A percentile compares a stretch with the other conserved stretches of the same genome.
Conservation (phyloP, 2,797 vertebrate genomes). For the Pseudotriccus pelzelni region DNA sequence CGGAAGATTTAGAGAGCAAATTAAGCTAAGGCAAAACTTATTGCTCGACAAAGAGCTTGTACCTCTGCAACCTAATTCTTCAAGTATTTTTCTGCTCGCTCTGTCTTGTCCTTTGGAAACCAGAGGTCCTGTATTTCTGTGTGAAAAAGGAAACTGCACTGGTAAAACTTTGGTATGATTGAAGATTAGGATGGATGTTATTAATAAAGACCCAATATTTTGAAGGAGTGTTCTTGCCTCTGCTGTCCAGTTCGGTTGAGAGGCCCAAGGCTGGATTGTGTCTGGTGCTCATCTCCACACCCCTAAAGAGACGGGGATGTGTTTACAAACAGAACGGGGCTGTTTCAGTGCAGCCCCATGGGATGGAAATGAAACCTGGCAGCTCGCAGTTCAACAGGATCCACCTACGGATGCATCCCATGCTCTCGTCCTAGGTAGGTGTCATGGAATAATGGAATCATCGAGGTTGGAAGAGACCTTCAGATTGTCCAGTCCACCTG, state of each 20-base stretch:
- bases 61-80: accelerated
- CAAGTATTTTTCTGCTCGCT: background rate
- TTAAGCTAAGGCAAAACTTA: background rate
- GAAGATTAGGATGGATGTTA: background rate
- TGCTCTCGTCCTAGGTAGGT: background rate
- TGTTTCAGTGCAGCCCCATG: background rate
- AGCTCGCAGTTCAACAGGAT: background rate
- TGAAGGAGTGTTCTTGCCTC: background rate
- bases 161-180: background rate
- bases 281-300: accelerated
- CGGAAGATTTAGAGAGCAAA: background rate
- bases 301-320: accelerated
- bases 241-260: accelerated
- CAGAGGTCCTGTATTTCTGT: background rate
- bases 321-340: background rate
- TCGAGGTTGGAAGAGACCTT: accelerated
- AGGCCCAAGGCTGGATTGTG: background rate
- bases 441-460: background rate
- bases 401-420: background rate
- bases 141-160: background rate
- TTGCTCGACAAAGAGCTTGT: background rate
- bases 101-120: background rate
- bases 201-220: background rate
- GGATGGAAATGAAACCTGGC: background rate
- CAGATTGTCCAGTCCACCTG: accelerated